These are phyloP conservation scores for Sialis lutaria DNA, from an alignment of 2,888 invertebrate species.

Conservation along the genomic window DNA sequence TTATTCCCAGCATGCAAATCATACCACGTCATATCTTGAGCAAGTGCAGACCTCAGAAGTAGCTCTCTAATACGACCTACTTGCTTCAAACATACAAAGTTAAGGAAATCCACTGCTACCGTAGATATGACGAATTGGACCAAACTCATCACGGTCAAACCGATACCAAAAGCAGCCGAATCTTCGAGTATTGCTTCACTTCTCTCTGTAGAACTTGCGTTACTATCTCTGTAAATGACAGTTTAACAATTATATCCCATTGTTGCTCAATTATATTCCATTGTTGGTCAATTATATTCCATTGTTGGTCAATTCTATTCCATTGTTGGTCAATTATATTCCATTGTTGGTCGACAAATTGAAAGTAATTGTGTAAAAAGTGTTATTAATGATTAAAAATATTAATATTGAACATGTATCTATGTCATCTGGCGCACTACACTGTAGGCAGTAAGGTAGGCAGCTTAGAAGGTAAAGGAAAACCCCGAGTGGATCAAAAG, in stretches of 20 bases:
- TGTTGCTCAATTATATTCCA: background rate
- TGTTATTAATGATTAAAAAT: too few relatives aligned
- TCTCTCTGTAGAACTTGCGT: constrained; percentile 36
- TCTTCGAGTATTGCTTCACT: constrained; percentile 40
- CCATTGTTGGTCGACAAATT: too few relatives aligned
- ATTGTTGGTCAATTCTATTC: too few relatives aligned
- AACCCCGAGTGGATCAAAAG: too few relatives aligned
- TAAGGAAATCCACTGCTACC: constrained; percentile 43
- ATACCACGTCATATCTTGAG: constrained; percentile 61
- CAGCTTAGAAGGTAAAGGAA: too few relatives aligned
- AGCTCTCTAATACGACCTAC: constrained; percentile 39
- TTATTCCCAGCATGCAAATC: constrained; percentile 50
- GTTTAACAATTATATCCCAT: background rate
- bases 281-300: background rate
- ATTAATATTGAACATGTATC: too few relatives aligned
- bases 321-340: too few relatives aligned
- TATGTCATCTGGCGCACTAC: too few relatives aligned
- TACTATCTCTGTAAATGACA: constrained; percentile 20
- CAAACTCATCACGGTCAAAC: constrained; percentile 34
- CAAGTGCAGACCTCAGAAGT: constrained; percentile 44
- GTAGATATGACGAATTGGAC: constrained; percentile 39
- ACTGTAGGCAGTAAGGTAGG: too few relatives aligned
- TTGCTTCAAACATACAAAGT: constrained; percentile 45
- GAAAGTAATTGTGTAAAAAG: too few relatives aligned
- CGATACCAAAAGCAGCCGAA: constrained; percentile 42